Base-by-base conservation (phyloP, 2,888 invertebrate species). In the Caenorhabditis sp. region DNA sequence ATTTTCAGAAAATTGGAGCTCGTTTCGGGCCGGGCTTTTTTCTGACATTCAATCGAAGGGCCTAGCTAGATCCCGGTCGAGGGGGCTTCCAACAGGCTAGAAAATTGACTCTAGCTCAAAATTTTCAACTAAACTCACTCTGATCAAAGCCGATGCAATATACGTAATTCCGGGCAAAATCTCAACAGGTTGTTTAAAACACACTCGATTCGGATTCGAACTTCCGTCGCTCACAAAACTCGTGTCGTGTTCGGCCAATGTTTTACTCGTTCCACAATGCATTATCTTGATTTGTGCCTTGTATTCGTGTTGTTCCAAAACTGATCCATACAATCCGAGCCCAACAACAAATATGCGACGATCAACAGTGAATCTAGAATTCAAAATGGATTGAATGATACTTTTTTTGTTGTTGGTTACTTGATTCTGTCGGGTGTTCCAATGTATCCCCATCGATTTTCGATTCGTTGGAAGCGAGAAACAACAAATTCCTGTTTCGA, bases 301-400 rank as follows among this genome's bases (percentile, higher is more conserved):
- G 88, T 93, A 94, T 87, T 93, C 93, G 8, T 92, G 91, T n/a
- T 90, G 89, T 26, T 93, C 93, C 88, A 93, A 92, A 83, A 93
- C 92, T 36, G 93, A 93, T 36, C 93, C 94, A 88, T 93, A 94
- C 75, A 94, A 89, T 67, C 94, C 94, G 88, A 94, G 93, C 1
- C 94, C 94, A 69, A 93, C 92, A 23, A 94, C 91, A 89, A 92
- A 93, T 81, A 94, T 93, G 69, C 92, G 90, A 82, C 92, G 91
- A 87, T 94, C 93, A 0, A 93, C 93, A 31, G 92, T 92, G 87
- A 94, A 94, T 83, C 93, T 92, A n/a, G n/a, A n/a, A n/a, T n/a
- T n/a, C n/a, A n/a, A n/a, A n/a, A n/a, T n/a, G n/a, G n/a, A n/a
- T n/a, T n/a, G n/a, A n/a, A n/a, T n/a, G n/a, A n/a, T n/a, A n/a